phyloP scores from a whole-genome alignment of 1,140 invertebrate genomes.

The Dreissena polymorpha region DNA sequence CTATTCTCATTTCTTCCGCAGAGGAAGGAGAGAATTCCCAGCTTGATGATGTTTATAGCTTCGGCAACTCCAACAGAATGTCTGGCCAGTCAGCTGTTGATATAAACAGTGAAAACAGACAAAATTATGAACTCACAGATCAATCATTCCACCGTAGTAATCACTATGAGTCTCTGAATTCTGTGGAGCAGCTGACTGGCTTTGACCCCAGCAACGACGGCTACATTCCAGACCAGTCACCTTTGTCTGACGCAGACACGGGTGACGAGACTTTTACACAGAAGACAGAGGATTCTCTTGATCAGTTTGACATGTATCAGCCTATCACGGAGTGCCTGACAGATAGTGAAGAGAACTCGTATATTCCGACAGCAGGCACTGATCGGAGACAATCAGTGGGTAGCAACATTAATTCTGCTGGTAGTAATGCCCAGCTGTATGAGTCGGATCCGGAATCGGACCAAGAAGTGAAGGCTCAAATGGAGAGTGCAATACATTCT shows the following conservation, averaged over 20 bases:
- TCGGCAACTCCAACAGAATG: not conserved
- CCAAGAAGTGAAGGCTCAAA: conserved; percentile 66
- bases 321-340: conserved; percentile 53
- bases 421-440: not conserved
- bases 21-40: conserved; percentile 28
- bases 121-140: conserved; percentile 37
- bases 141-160: conserved; percentile 17
- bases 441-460: conserved; percentile 55
- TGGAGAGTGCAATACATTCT: conserved; percentile 74
- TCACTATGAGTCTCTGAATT: not conserved
- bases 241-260: conserved; percentile 20
- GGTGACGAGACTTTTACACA: not conserved
- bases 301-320: conserved; percentile 45
- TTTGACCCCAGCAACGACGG: not conserved
- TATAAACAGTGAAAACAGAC: not conserved
- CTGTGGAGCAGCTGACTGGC: not conserved
- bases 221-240: conserved; percentile 25
- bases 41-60: conserved; percentile 29
- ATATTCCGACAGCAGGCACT: conserved; percentile 39
- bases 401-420: conserved; percentile 1
- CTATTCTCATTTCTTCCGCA: conserved; percentile 23
- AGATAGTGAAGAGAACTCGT: conserved; percentile 54
- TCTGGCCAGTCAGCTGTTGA: not conserved
- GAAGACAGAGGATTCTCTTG: not conserved
- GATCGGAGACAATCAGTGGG: conserved; percentile 11